phyloP scores from a whole-genome alignment of 2,888 invertebrate species.

The Halocaridina rubra region DNA sequence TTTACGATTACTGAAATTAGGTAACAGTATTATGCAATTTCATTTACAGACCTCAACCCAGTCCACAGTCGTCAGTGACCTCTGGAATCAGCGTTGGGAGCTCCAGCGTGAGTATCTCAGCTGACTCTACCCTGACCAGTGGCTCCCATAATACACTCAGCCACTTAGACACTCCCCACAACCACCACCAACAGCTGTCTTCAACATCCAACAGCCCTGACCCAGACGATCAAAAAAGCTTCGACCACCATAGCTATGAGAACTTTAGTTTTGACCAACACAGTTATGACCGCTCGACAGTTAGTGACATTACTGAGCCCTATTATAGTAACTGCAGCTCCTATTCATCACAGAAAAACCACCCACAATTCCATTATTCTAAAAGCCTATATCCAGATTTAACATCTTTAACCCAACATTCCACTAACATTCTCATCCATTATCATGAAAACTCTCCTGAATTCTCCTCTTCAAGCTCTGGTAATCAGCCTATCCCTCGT shows the following conservation, averaged over 20 bases:
- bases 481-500: constrained; percentile 28
- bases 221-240: constrained; percentile 10
- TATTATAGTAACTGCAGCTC: constrained; percentile 30
- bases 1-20: too few relatives aligned
- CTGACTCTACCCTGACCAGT: constrained; percentile 47
- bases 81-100: constrained; percentile 61
- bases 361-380: not conserved
- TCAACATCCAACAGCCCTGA: constrained; percentile 38
- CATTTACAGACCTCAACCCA: constrained; percentile 55
- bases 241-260: constrained; percentile 38
- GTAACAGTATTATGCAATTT: too few relatives aligned
- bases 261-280: constrained; percentile 32
- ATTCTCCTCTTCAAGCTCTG: constrained; percentile 7
- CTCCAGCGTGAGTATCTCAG: constrained; percentile 62
- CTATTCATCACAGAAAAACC: not conserved
- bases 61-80: constrained; percentile 61
- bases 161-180: constrained; percentile 30
- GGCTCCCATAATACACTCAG: constrained; percentile 27
- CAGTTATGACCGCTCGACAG: constrained; percentile 32
- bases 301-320: constrained; percentile 36
- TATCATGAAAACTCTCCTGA: constrained; percentile 27
- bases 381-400: constrained; percentile 26
- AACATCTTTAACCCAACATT: constrained; percentile 55
- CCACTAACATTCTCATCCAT: constrained; percentile 60
- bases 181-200: constrained; percentile 37